Evolutionary conservation across 2,888 invertebrate genomes (phyloP), one percentile per base, ranked within the genome.

Genomic region (Calliphora vomitoria): DNA sequence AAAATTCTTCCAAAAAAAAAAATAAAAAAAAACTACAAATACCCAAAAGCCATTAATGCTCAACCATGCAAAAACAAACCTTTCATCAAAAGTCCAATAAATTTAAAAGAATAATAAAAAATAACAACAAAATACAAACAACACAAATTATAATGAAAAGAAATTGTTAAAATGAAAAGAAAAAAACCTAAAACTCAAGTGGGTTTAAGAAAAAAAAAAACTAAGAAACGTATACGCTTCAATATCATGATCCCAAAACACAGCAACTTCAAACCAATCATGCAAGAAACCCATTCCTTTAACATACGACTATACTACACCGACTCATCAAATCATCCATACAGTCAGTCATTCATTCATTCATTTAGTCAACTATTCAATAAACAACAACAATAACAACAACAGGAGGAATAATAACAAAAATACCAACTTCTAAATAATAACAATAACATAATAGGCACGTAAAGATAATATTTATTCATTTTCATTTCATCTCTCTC

Each of bases 391-490:
- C 25, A 68, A 3, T 44, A 25, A 41, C 58, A 74, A 74, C 58
- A 60, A 58, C 25, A 68, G 3, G 6, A 35, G 6, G 6, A 64
- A 62, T 6, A 62, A 31, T 35, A 62, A 62, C 62, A 68, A 68
- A 20, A 68, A 69, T n/a, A 81, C 8, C 20, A 64, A 74, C 79
- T 60, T 41, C 72, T 66, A 78, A 85, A 85, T 82, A 66, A 82
- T 66, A 82, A 85, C 81, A 85, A 85, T 85, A 85, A 82, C 81
- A 80, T 38, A 76, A 78, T 72, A 76, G 76, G 81, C 85, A 85
- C 85, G 85, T 85, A 85, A 78, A 82, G 47, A 85, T 82, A 85
- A 85, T 85, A 82, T 85, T 85, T 78, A 76, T 82, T 60, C 8
- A 50, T 80, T 20, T 72, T 15, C 44, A 66, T 58, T 74, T 68